Percentiles rank a stretch among this genome's conserved stretches.
Evolutionary conservation across 2,888 invertebrate genomes (phyloP).

Genomic region (Tanytarsus gracilentus): DNA sequence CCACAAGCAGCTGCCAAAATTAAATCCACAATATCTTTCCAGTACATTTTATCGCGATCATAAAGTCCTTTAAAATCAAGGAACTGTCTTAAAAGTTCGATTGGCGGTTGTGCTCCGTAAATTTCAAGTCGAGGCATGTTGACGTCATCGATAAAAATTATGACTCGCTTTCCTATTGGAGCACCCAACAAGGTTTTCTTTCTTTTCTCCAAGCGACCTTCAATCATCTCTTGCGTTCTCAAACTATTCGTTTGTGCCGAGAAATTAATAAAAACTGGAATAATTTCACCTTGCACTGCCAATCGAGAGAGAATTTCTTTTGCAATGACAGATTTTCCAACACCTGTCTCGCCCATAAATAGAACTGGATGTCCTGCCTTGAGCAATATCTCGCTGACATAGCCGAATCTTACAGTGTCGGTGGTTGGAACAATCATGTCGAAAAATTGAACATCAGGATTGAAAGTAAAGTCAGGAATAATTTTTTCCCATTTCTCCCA

Average conservation of each 20-base stretch:
- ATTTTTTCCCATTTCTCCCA: constrained; percentile 73
- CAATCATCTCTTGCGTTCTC: constrained; percentile 74
- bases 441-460: constrained; percentile 65
- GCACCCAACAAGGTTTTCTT: constrained; percentile 72
- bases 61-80: constrained; percentile 59
- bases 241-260: constrained; percentile 84
- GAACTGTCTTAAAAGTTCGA: constrained; percentile 67
- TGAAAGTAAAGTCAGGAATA: constrained; percentile 63
- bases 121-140: constrained; percentile 83
- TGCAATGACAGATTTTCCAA: constrained; percentile 82
- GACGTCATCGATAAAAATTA: constrained; percentile 83
- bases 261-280: constrained; percentile 76
- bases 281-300: constrained; percentile 52
- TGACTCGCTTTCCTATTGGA: constrained; percentile 69
- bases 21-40: constrained; percentile 80
- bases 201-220: constrained; percentile 72
- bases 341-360: constrained; percentile 84
- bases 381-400: constrained; percentile 54
- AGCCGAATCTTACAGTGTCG: constrained; percentile 73
- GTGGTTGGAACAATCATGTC: constrained; percentile 84
- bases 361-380: constrained; percentile 67
- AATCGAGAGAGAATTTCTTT: constrained; percentile 62
- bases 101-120: constrained; percentile 86
- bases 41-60: constrained; percentile 78
- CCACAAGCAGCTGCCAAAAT: constrained; percentile 76